Evolutionary conservation across 2,797 vertebrate species (phyloP).

Genomic region (Knipowitschia caucasica): DNA sequence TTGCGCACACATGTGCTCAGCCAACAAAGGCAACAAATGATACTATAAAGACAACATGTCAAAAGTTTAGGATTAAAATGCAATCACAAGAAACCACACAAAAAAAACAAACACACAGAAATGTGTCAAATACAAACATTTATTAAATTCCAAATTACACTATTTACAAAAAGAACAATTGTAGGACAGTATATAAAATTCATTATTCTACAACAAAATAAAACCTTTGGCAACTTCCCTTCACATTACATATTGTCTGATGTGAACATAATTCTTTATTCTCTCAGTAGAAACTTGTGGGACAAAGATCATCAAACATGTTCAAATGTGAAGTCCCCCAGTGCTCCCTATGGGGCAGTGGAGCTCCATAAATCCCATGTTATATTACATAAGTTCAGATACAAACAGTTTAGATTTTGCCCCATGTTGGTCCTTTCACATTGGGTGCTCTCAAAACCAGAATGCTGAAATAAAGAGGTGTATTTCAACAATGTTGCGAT

Average conservation of each 20-base stretch:
- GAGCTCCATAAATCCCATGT: neutral
- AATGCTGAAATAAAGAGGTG: slow-evolving; percentile 84
- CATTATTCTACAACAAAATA: neutral
- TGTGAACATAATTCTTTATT: too few relatives aligned
- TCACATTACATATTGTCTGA: too few relatives aligned
- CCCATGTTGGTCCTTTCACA: neutral
- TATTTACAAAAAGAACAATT: neutral
- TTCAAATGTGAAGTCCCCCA: too few relatives aligned
- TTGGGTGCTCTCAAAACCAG: slow-evolving; percentile 77
- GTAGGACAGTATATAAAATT: neutral
- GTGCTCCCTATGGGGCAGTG: too few relatives aligned
- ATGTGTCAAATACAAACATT: neutral
- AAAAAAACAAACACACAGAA: neutral
- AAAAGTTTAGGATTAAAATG: too few relatives aligned
- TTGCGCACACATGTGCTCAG: too few relatives aligned
- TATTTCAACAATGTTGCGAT: slow-evolving; percentile 81
- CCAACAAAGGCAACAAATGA: too few relatives aligned
- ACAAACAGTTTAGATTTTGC: neutral
- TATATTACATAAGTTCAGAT: neutral
- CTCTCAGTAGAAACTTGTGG: too few relatives aligned
- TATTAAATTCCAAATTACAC: neutral
- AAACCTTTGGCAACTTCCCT: too few relatives aligned
- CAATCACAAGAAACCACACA: too few relatives aligned
- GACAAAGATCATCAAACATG: too few relatives aligned
- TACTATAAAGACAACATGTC: too few relatives aligned